Conservation (phyloP, 53 echinoderm and acorn worm species). For the Patiria pectinifera region DNA sequence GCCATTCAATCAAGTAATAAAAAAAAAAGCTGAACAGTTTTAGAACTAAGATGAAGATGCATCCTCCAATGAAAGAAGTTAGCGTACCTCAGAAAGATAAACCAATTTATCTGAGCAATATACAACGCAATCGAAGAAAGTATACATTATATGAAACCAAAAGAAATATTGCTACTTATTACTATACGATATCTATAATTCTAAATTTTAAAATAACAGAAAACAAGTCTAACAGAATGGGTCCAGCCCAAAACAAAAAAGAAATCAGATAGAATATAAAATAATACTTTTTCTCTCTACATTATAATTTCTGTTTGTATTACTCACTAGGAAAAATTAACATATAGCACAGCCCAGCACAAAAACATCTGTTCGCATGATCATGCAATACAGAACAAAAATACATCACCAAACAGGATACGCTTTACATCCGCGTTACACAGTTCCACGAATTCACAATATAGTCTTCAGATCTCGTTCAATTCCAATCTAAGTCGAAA, state of each 20-base stretch:
- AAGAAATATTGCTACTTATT: neutral
- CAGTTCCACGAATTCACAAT: neutral
- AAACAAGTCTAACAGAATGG: constrained; percentile 21
- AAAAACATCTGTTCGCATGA: constrained; percentile 36
- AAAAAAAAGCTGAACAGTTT: too few species aligned
- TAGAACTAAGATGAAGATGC: neutral
- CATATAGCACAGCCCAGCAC: constrained; percentile 63
- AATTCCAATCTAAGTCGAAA: too few species aligned
- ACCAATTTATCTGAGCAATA: neutral
- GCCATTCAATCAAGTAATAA: neutral
- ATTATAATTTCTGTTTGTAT: neutral
- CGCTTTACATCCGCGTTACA: constrained; percentile 4
- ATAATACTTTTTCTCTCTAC: constrained; percentile 10
- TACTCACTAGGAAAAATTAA: constrained; percentile 4
- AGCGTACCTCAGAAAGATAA: too few species aligned
- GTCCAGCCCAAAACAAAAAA: constrained; percentile 56
- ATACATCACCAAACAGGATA: neutral
- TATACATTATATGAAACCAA: neutral
- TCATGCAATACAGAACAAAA: constrained; percentile 23
- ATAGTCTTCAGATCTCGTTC: neutral
- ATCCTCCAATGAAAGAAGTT: too few species aligned
- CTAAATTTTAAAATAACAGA: constrained; percentile 1
- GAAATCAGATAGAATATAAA: neutral
- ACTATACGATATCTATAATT: neutral
- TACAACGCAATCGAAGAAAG: neutral